Evolutionary conservation across 2,888 invertebrate species (phyloP), one percentile per base, ranked within the genome.

Genomic region (Drymonia ruficornis): DNA sequence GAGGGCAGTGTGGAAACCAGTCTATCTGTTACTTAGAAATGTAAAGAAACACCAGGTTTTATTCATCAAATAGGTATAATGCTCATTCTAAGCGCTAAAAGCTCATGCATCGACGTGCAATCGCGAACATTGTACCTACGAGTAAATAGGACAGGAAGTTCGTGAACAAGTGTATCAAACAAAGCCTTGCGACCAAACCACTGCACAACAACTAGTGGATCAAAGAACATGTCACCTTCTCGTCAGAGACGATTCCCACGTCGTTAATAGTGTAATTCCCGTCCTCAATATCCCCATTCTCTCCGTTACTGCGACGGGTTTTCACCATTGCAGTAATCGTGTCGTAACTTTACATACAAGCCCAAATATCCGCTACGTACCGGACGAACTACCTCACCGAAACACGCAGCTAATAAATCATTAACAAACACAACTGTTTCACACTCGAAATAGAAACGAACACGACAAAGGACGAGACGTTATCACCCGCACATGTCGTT

Each of bases 251-350:
- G 83, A 89, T 91, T 80, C 86, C 89, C 77, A 83, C 87, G 80
- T 89, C 90, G 87, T 91, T 91, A 72, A 86, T 76, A 72, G 85
- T 82, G 75, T 87, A 87, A 86, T 87, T 89, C 76, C 84, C 88
- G 75, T 93, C 92, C 68, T 91, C 91, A 78, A 88, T 85, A 79
- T 92, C 92, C 78, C 91, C 92, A 72, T 91, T 90, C 81, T 91
- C 92, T 80, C 91, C 91, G 75, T 91, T 91, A 86, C 93, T 93
- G 79, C 93, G 92, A 75, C 93, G 91, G 81, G 93, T 93, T 91
- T 92, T 93, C 88, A 93, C 93, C 93, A 93, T 93, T 80, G 86
- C 86, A 81, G 81, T 78, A 75, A 71, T 67, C 71, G 78, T 79
- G 76, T 75, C 82, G 80, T 83, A 81, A 81, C 77, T 78, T 80